Percentiles rank a stretch among this genome's conserved stretches.
phyloP scores from a whole-genome alignment of 2,797 vertebrate genomes.

The Coranthus polyacanthus region DNA sequence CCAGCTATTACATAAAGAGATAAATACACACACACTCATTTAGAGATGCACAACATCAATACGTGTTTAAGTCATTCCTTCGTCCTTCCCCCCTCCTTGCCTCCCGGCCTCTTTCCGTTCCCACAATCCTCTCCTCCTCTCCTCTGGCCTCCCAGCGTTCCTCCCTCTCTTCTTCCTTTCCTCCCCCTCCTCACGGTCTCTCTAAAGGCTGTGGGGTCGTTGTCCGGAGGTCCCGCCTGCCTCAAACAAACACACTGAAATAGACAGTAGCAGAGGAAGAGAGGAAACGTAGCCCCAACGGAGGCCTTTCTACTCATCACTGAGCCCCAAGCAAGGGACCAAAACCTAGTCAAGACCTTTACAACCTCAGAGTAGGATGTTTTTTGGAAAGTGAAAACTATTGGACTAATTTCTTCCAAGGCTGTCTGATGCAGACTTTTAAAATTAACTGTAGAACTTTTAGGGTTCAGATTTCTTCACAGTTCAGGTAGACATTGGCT shows the following conservation, averaged over 20 bases:
- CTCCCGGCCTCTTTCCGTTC: conserved; percentile 58
- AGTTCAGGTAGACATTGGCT: too few species aligned
- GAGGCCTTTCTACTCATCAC: conserved; percentile 43
- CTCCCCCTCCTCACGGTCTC: conserved; percentile 2
- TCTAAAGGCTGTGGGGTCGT: conserved; percentile 38
- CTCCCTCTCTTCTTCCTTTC: conserved; percentile 6
- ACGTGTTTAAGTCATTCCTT: conserved; percentile 7
- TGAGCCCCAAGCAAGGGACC: conserved; percentile 9
- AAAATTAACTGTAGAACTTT: too few species aligned
- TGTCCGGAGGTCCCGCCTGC: conserved; percentile 21
- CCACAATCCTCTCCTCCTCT: conserved; percentile 55
- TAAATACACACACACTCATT: background rate
- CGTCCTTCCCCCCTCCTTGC: background rate
- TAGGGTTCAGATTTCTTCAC: too few species aligned
- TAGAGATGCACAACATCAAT: conserved; percentile 4
- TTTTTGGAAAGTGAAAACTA: too few species aligned
- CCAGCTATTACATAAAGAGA: conserved; percentile 7
- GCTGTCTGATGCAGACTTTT: too few species aligned
- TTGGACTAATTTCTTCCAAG: too few species aligned
- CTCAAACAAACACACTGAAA: conserved; percentile 70
- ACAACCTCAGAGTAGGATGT: too few species aligned
- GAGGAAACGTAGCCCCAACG: conserved; percentile 59
- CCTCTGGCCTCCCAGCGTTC: conserved; percentile 12
- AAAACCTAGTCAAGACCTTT: too few species aligned
- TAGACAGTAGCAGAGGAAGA: conserved; percentile 66